A percentile compares a stretch with the other conserved stretches of the same genome.
These are phyloP conservation scores for Drosophila nannoptera DNA, from an alignment of 1,140 invertebrate species.

Conservation along the genomic window DNA sequence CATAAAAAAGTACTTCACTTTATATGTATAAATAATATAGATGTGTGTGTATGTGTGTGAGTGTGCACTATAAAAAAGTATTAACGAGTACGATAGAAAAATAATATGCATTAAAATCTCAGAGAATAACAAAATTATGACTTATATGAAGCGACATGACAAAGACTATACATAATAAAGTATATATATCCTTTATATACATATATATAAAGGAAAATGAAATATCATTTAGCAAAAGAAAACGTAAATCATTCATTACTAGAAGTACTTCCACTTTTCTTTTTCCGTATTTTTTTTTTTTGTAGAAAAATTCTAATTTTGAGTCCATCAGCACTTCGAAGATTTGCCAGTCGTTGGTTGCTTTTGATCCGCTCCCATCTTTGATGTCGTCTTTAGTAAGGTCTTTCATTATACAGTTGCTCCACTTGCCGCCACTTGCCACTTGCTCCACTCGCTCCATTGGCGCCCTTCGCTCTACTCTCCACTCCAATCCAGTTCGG, in stretches of 20 bases:
- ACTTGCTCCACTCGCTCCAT: conserved; percentile 14
- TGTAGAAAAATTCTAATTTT: conserved; percentile 70
- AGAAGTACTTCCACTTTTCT: conserved; percentile 16
- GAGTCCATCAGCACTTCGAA: conserved; percentile 71
- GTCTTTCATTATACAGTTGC: conserved; percentile 69
- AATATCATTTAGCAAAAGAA: conserved; percentile 67
- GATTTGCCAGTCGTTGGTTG: conserved; percentile 74
- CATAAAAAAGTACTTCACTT: conserved; percentile 64
- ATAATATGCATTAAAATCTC: conserved; percentile 62
- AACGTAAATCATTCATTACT: conserved; percentile 55
- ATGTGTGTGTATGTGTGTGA: conserved; percentile 32
- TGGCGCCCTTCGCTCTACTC: neutral
- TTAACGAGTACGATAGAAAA: conserved; percentile 30
- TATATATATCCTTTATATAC: conserved; percentile 2
- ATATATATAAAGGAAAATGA: conserved; percentile 27
- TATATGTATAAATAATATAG: conserved; percentile 63
- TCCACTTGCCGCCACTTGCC: neutral
- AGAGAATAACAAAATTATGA: conserved; percentile 66
- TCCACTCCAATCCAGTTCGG: conserved; percentile 9
- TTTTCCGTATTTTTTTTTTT: conserved; percentile 10
- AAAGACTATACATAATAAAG: conserved; percentile 31
- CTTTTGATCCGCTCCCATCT: conserved; percentile 34
- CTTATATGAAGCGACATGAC: conserved; percentile 49
- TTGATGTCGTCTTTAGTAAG: conserved; percentile 66
- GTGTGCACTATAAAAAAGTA: conserved; percentile 53